These are phyloP conservation scores for Megastigmus dorsalis DNA, from an alignment of 2,888 invertebrate genomes.

Conservation along the genomic window DNA sequence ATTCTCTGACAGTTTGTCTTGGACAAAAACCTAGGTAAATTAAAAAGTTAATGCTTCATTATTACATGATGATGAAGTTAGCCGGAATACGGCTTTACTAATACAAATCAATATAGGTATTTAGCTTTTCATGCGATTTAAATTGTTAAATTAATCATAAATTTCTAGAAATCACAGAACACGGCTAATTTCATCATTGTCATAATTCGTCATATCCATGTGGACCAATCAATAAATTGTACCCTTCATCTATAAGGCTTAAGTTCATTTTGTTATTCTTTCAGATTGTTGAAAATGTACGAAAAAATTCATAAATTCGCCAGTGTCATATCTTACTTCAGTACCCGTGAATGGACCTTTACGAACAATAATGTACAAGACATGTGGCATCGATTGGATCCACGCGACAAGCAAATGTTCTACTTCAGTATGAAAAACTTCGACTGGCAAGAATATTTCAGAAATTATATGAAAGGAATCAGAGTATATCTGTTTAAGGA, in stretches of 20 bases:
- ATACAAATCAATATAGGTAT: too few relatives aligned
- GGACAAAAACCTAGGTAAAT: constrained; percentile 82
- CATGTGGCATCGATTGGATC: constrained; percentile 77
- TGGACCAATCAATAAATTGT: too few relatives aligned
- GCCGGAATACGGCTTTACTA: too few relatives aligned
- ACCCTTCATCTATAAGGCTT: too few relatives aligned
- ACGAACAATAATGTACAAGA: constrained; percentile 79
- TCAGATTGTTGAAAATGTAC: constrained; percentile 86
- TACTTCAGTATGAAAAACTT: constrained; percentile 83
- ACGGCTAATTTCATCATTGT: too few relatives aligned
- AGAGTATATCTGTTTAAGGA: constrained; percentile 87
- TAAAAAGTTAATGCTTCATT: too few relatives aligned
- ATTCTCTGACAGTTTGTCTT: constrained; percentile 78
- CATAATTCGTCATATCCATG: too few relatives aligned
- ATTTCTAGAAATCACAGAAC: too few relatives aligned
- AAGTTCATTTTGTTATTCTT: too few relatives aligned
- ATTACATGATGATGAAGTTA: too few relatives aligned
- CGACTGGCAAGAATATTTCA: constrained; percentile 84
- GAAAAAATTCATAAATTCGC: constrained; percentile 87
- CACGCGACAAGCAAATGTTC: constrained; percentile 78
- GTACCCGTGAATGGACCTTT: constrained; percentile 83
- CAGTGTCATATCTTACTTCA: constrained; percentile 84
- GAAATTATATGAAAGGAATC: constrained; percentile 83
- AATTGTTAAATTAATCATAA: too few relatives aligned
- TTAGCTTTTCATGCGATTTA: too few relatives aligned